These are phyloP conservation scores for Amitus sp. DNA, from an alignment of 2,888 invertebrate species.

Conservation along the genomic window DNA sequence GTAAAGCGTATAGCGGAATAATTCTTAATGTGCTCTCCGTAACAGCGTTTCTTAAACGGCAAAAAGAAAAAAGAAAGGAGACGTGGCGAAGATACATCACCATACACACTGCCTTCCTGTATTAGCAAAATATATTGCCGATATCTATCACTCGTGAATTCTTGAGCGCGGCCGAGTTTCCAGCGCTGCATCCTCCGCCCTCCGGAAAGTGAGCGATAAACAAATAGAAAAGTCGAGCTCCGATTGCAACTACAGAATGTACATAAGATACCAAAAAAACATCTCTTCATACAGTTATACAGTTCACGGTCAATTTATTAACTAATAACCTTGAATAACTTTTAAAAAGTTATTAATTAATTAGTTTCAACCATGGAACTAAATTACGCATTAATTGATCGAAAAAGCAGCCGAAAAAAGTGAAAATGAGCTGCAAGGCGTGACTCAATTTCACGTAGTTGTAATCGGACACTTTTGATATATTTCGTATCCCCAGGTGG, in stretches of 20 bases:
- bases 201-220: slow-evolving; percentile 28
- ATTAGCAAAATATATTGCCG: slow-evolving; percentile 35
- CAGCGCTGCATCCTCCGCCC: slow-evolving; percentile 11
- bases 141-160: slow-evolving; percentile 39
- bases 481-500: slow-evolving; percentile 8
- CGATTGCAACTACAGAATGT: slow-evolving; percentile 12
- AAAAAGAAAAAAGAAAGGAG: slow-evolving; percentile 21
- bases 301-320: too few relatives aligned
- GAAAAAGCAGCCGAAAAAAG: too few relatives aligned
- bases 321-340: too few relatives aligned
- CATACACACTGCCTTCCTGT: slow-evolving; percentile 30
- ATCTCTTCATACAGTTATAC: not conserved
- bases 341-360: too few relatives aligned
- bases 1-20: slow-evolving; percentile 21
- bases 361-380: too few relatives aligned
- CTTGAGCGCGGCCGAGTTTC: slow-evolving; percentile 28
- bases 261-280: slow-evolving; percentile 1
- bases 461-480: slow-evolving; percentile 22
- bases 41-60: slow-evolving; percentile 37
- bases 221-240: slow-evolving; percentile 20
- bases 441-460: slow-evolving; percentile 10
- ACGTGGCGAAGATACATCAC: slow-evolving; percentile 34
- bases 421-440: too few relatives aligned
- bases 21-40: slow-evolving; percentile 30
- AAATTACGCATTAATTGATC: not conserved